Base-by-base conservation (phyloP, 2,797 vertebrate genomes). In the Arctocebus calabarensis region DNA sequence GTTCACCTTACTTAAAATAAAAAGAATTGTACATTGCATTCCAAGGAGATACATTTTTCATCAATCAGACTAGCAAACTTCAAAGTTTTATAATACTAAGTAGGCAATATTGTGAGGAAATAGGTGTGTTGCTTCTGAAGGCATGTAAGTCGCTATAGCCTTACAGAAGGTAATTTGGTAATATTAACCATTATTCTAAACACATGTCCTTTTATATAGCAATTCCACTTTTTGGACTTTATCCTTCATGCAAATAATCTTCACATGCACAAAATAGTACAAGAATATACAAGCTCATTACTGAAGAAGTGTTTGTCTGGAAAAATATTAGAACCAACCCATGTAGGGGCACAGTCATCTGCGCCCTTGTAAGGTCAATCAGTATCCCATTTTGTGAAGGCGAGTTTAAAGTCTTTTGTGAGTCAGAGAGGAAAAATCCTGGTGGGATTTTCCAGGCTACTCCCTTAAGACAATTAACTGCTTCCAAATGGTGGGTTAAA, bases 291-390 rank as follows among this genome's bases (percentile, higher is more conserved):
- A 79, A 75, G 19, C 14, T 86, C 40, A 86, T 82, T 75, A 74
- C 27, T 75, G 16, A 86, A 81, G 12, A 82, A 86, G 16, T 48
- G 22, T 92, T 84, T 88, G 55, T 37, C 48, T 17, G 4, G 37
- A 66, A 90, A 92, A 37, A 34, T 66, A 75, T 74, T 75, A 43
- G 19, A 92, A n/a, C n/a, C n/a, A n/a, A n/a, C n/a, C n/a, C n/a
- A n/a, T n/a, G n/a, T n/a, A n/a, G n/a, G n/a, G n/a, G n/a, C n/a
- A n/a, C n/a, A n/a, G n/a, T n/a, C n/a, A n/a, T n/a, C n/a, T n/a
- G n/a, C n/a, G n/a, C n/a, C n/a, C n/a, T n/a, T n/a, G n/a, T n/a
- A n/a, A n/a, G n/a, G n/a, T n/a, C n/a, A n/a, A n/a, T n/a, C n/a
- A n/a, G n/a, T n/a, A n/a, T n/a, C n/a, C n/a, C n/a, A n/a, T n/a